Evolutionary conservation across 2,797 vertebrate species (phyloP), one percentile per base, ranked within the genome.

Genomic region (Rhinatrema bivittatum): DNA sequence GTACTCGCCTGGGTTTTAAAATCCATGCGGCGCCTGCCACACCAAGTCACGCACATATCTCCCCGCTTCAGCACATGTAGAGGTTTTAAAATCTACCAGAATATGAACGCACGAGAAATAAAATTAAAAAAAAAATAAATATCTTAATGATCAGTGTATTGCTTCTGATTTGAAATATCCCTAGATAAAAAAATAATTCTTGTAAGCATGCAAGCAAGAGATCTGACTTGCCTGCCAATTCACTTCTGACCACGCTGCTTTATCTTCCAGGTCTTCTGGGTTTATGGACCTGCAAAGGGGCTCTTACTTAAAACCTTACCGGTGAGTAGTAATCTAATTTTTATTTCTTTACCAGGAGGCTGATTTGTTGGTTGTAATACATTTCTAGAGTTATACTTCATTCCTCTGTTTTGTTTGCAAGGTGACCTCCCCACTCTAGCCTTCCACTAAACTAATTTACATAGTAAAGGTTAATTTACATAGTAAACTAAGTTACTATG

Each of bases 251-350:
- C 61, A 30, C 42, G n/a, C n/a, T n/a, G n/a, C 7, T 59, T 57
- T 40, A 5, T 45, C 56, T 67, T 54, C 46, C 47, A 51, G 39
- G 29, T 56, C 42, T 53, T 42, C 47, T 39, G 46, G 29, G 40
- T 63, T 51, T 67, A 53, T 42, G 17, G 10, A 13, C 5, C 0
- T 0, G 43, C 60, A 54, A 54, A 54, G 42, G 20, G 48, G 17
- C 13, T 34, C 13, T 34, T 29, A 7, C 22, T 7, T 42, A 25
- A 19, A 30, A 5, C 16, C 35, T 26, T 16, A 56, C 39, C 38
- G 29, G 45, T 46, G 40, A 56, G 35, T 39, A 14, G 12, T 20
- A 37, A 23, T 28, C 46, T 16, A 17, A 32, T 35, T 44, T 12
- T 11, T 17, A 3, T 13, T 17, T 29, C 42, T 10, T 47, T 54